Evolutionary conservation across 2,113 vertebrate genomes (phyloP).

Genomic region (Triplophysa dalaica): DNA sequence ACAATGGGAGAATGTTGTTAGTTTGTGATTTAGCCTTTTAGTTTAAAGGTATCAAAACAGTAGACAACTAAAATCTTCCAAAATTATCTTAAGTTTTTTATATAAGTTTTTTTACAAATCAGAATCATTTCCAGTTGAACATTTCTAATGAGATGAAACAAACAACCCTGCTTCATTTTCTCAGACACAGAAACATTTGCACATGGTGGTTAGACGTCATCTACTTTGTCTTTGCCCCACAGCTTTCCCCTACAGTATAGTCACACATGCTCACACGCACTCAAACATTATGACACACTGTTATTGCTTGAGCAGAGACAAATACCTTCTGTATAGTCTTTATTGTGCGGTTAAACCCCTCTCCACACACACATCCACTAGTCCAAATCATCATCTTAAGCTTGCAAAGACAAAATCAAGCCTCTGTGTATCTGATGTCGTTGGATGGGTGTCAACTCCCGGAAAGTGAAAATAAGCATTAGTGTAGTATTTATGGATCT

Average conservation of each 20-base stretch:
- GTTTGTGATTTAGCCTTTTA: too few species aligned
- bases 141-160: background rate
- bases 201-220: too few species aligned
- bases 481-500: background rate
- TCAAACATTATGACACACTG: background rate
- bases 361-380: background rate
- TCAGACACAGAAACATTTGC: background rate
- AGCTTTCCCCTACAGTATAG: background rate
- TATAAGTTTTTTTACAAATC: too few species aligned
- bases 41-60: too few species aligned
- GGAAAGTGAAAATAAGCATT: slow-evolving; percentile 22
- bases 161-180: background rate
- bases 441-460: background rate
- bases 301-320: background rate
- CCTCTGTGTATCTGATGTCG: background rate
- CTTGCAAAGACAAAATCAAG: background rate
- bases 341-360: background rate
- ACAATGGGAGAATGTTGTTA: too few species aligned
- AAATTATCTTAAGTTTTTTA: too few species aligned
- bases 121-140: too few species aligned
- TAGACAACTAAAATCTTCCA: too few species aligned
- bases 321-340: background rate
- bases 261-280: background rate
- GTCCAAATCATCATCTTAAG: background rate
- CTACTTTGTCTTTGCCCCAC: too few species aligned